Conservation (phyloP, 2,113 vertebrate genomes). For the Fulica atra region DNA sequence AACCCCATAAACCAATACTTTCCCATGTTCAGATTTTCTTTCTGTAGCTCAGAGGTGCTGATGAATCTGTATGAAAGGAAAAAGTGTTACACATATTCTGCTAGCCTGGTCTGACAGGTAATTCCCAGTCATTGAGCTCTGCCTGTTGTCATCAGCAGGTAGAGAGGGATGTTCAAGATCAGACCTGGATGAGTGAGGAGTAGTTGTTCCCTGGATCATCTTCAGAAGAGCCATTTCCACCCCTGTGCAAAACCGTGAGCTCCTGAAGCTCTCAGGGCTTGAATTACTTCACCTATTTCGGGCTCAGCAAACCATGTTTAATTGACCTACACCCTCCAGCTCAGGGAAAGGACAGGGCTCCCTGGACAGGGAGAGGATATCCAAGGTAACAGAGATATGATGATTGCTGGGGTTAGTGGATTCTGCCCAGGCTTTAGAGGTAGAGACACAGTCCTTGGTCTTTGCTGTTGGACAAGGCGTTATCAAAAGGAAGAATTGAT, state of each 20-base stretch:
- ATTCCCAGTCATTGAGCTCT: background rate
- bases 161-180: background rate
- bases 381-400: background rate
- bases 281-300: background rate
- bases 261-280: background rate
- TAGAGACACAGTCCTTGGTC: background rate
- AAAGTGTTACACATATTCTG: background rate
- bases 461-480: rapidly evolving
- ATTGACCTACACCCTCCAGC: background rate
- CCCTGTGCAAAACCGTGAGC: rapidly evolving
- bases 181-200: background rate
- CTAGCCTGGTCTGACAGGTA: background rate
- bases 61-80: background rate
- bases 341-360: background rate
- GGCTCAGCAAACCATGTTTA: background rate
- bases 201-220: background rate
- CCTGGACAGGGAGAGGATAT: background rate
- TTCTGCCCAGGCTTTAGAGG: background rate
- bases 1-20: rapidly evolving
- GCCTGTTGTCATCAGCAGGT: rapidly evolving
- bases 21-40: no score
- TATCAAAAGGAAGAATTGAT: background rate
- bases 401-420: background rate
- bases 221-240: background rate
- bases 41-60: background rate